Base-by-base conservation (phyloP, 2,888 invertebrate genomes). In the Trichopoda pennipes region DNA sequence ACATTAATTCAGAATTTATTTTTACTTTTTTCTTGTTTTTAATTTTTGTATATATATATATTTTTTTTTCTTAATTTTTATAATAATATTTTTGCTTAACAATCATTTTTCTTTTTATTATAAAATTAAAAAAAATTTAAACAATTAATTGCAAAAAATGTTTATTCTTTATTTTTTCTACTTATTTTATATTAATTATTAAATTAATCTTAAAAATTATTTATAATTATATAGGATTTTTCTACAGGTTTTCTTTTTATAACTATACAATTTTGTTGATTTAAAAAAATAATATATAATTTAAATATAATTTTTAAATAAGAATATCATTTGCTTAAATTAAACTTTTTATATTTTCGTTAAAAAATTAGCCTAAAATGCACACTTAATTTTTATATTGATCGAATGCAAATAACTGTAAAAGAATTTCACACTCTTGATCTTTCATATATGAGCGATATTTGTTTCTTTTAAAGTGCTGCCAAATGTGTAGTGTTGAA, bases 61-160 rank as follows among this genome's bases (percentile, higher is more conserved):
- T 70, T 51, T 23, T 73, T n/a, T 47, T 23, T 21, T 35, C n/a
- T n/a, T n/a, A n/a, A n/a, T n/a, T n/a, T n/a, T n/a, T n/a, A n/a
- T 76, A 32, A 47, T 49, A 64, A 51, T 64, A 9, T 81, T 69
- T 73, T 63, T 74, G 55, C 23, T 74, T 75, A 82, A 79, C 78
- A 79, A 79, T 63, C 66, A 68, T 47, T 60, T 64, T 63, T 55
- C n/a, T 58, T 17, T 66, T 51, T 44, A 10, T 55, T 55, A 51
- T 68, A 80, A 74, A 74, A 68, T 55, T 64, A 78, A 60, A 66
- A 82, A 44, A 75, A 75, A 51, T 51, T 66, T 76, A 75, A 82
- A 82, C 82, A 82, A 70, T 70, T 81, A 81, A 81, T 81, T 81
- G 77, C 61, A 78, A 58, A 74, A 58, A 14, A 49, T 44, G 32